phyloP scores from a whole-genome alignment of 2,888 invertebrate genomes.

The Myopa tessellatipennis region DNA sequence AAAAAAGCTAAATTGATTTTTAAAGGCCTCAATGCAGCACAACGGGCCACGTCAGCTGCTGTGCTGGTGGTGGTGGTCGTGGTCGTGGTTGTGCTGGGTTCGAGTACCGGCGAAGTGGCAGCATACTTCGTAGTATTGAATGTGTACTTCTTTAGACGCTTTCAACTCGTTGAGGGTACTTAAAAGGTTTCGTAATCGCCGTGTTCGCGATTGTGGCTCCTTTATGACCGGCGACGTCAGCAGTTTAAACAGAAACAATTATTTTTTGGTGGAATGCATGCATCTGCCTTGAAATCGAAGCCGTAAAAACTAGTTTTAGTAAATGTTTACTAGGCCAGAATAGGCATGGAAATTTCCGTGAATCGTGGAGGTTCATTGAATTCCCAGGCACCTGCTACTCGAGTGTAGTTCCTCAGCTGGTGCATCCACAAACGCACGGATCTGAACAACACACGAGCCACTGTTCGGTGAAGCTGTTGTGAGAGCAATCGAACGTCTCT shows the following conservation, averaged over 20 bases:
- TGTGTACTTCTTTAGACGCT: too few species aligned
- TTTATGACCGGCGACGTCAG: background rate
- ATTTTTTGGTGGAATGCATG: background rate
- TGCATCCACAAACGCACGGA: too few species aligned
- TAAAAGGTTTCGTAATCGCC: background rate
- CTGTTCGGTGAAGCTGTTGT: background rate
- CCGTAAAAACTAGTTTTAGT: background rate
- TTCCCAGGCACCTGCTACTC: too few species aligned
- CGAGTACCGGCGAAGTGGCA: background rate
- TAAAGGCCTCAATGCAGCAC: background rate
- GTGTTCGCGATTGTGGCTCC: background rate
- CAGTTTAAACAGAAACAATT: background rate
- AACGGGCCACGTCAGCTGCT: background rate
- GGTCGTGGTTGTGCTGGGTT: background rate
- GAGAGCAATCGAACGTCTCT: background rate
- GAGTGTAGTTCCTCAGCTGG: too few species aligned
- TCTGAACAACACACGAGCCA: background rate
- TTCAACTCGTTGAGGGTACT: background rate
- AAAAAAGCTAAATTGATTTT: background rate
- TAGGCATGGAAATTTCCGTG: background rate
- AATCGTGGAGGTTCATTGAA: background rate
- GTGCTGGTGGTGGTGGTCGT: background rate
- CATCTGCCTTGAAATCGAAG: background rate
- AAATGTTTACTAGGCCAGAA: background rate
- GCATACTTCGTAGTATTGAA: too few species aligned